Evolutionary conservation across 2,888 invertebrate species (phyloP), one percentile per base, ranked within the genome.

Genomic region (Heliconius erato): DNA sequence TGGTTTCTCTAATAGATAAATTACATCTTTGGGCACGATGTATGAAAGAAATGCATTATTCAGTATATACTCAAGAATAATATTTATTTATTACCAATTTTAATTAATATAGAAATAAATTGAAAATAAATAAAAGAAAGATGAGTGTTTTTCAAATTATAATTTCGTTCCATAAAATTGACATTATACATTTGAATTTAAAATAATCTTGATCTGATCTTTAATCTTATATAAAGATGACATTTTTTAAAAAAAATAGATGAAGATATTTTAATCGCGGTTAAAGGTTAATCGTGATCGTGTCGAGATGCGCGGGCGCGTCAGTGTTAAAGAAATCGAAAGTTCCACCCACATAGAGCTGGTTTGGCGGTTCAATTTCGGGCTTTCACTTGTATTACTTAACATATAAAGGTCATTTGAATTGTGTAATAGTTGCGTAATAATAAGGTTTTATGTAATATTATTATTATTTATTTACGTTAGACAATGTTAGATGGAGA

Each of bases 381-480:
- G 87, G 91, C 92, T 93, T 92, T 93, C 93, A 91, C 91, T 87
- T 86, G 90, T 90, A 90, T 94, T 93, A 93, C 93, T 94, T 92
- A 92, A 93, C 90, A 72, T 72, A 86, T 88, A 88, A 89, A 88
- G 88, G 90, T 91, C 91, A 91, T 92, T 91, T 89, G 83, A 84
- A 87, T 91, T 91, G 89, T 88, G 90, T 89, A 91, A 91, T 87
- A 85, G 85, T 89, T 88, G 87, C 88, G 89, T 88, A 88, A 89
- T 81, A 85, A 79, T 86, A 88, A 86, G 81, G 68, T 77, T 81
- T 84, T 82, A 82, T 76, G 79, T 82, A 83, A 83, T 84, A 74
- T 67, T 44, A 72, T 81, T 67, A 71, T 82, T 67, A 72, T 79
- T 79, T 72, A 59, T 72, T 67, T 79, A 67, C 71, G 76, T 81